These are phyloP conservation scores for Heterodera filipjevi DNA, from an alignment of 2,888 invertebrate genomes.

Conservation along the genomic window DNA sequence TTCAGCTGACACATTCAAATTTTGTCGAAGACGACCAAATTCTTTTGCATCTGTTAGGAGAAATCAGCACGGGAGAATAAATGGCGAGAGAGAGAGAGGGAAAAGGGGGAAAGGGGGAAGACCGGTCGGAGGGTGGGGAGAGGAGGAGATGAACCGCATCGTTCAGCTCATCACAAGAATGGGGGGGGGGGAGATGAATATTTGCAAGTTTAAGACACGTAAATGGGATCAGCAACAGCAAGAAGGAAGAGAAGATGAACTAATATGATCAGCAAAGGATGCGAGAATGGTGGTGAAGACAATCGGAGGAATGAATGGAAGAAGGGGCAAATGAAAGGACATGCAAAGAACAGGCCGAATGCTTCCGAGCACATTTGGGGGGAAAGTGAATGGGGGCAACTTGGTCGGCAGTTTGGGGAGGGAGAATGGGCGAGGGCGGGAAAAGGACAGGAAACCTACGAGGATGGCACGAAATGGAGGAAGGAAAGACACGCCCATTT, in stretches of 20 bases:
- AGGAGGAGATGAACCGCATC: background rate
- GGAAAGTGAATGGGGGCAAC: background rate
- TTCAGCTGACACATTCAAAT: slow-evolving; percentile 19
- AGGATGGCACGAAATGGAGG: slow-evolving; percentile 3
- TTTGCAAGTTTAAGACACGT: slow-evolving; percentile 8
- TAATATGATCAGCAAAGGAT: slow-evolving; percentile 13
- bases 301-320: background rate
- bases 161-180: slow-evolving; percentile 2
- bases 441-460: background rate
- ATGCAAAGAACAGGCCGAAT: background rate
- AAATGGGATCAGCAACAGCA: slow-evolving; percentile 21
- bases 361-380: background rate
- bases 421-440: background rate
- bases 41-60: slow-evolving; percentile 18
- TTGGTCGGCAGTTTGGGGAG: background rate
- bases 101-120: background rate
- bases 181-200: background rate
- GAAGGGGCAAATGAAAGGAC: background rate
- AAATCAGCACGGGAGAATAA: slow-evolving; percentile 7
- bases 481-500: slow-evolving; percentile 12
- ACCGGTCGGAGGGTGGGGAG: background rate
- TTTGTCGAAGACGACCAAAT: slow-evolving; percentile 3
- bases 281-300: background rate
- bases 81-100: background rate
- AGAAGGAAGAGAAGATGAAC: background rate